Base-by-base conservation (phyloP, 2,797 vertebrate species). In the Megalops cyprinoides region DNA sequence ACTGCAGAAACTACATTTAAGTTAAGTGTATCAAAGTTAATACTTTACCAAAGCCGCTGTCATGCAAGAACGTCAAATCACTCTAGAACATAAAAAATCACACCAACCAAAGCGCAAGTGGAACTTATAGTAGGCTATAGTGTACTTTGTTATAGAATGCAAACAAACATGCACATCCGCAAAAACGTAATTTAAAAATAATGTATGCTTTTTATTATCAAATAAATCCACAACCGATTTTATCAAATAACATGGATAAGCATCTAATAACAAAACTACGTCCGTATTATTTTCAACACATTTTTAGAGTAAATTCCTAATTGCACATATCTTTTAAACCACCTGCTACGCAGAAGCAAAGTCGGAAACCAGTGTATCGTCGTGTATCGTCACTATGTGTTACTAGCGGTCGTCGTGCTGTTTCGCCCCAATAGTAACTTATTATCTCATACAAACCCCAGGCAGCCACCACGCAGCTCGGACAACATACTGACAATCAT, bases 301-400 rank as follows among this genome's bases (percentile, higher is more conserved):
- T 7, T n/a, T n/a, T 58, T 23, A 58, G 20, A 55, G 53, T 55
- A 55, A 20, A 15, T n/a, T 55, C 14, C 5, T n/a, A 58, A 37
- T 12, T 34, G 34, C 28, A 71, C 12, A 14, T 37, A 37, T 65
- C 31, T 15, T 10, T 34, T 67, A 4, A 67, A 37, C 39, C 67
- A 71, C 67, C 67, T 71, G 67, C 67, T 44, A 20, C 67, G 67
- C 39, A 42, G 44, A 71, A 39, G 9, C 60, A 34, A 34, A 34
- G 12, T 10, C 31, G 34, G 28, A n/a, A n/a, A n/a, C n/a, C n/a
- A n/a, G n/a, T n/a, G n/a, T n/a, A n/a, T n/a, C n/a, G n/a, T n/a
- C n/a, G n/a, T n/a, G n/a, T n/a, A n/a, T n/a, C n/a, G n/a, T n/a
- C n/a, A n/a, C n/a, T n/a, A n/a, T n/a, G n/a, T n/a, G n/a, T n/a